Base-by-base conservation (phyloP, 2,888 invertebrate genomes). In the Cephus runcator region DNA sequence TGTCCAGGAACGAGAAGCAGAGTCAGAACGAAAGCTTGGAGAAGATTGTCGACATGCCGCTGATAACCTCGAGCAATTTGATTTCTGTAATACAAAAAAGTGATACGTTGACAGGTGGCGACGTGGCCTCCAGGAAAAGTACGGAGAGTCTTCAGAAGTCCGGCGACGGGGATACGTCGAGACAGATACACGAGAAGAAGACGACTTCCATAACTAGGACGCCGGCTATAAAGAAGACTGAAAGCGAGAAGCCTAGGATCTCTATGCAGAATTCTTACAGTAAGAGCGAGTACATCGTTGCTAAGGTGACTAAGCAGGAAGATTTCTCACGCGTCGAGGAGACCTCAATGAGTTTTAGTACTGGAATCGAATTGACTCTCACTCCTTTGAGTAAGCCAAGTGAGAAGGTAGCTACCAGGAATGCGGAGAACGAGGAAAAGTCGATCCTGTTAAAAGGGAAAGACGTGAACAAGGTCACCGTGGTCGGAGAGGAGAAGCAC, bases 321-420 rank as follows among this genome's bases (percentile, higher is more conserved):
- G 75, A 77, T 12, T 33, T 71, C 33, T 71, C 71, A 12, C 31
- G 71, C 11, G 34, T 71, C 0, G 74, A 56, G 15, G 81, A 81
- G 36, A 69, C 76, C 9, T 69, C 30, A 69, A 83, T 76, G 69
- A 78, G 75, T 69, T 84, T 83, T 33, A 81, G 84, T 81, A 83
- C 83, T 0, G 83, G 86, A 3, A 83, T 87, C 40, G 88, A 88
- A 77, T 76, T 88, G 36, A 86, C 82, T 69, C 79, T 86, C 77
- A 80, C 84, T 83, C 88, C 93, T 34, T 86, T 92, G 69, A 90
- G 91, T 80, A 92, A 93, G 85, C 56, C 23, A 56, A 92, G 92
- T 81, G 83, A 83, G 77, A 81, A 69, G 82, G 79, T 68, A 79
- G 78, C 34, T 83, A 83, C 75, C 85, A 85, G 88, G 91, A 78